A percentile compares a stretch with the other conserved stretches of the same genome.
Conservation (phyloP, 2,113 vertebrate genomes). For the Pandion haliaetus region DNA sequence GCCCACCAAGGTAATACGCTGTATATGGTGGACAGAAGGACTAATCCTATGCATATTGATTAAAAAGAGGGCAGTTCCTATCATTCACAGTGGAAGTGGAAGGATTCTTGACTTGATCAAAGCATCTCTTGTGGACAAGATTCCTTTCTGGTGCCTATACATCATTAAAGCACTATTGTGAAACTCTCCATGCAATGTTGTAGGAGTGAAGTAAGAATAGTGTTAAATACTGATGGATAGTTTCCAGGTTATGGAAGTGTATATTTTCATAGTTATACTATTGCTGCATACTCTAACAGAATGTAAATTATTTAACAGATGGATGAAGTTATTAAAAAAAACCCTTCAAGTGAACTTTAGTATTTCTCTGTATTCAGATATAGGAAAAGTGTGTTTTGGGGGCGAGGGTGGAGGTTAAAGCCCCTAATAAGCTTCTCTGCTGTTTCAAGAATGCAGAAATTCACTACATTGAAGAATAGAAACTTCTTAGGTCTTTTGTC, state of each 20-base stretch:
- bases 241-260: slow-evolving; percentile 10
- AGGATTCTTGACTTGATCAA: not conserved
- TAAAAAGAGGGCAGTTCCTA: not conserved
- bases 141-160: not conserved
- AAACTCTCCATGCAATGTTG: not conserved
- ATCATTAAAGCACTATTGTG: not conserved
- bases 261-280: not conserved
- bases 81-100: not conserved
- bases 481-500: not conserved
- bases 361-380: not conserved
- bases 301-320: slow-evolving; percentile 28
- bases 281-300: not conserved
- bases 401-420: not conserved
- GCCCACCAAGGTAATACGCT: not conserved
- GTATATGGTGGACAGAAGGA: not conserved
- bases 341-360: not conserved
- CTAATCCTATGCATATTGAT: not conserved
- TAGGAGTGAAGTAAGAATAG: not conserved
- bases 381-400: not conserved
- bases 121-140: not conserved
- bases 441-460: not conserved
- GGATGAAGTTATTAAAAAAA: slow-evolving; percentile 13
- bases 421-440: not conserved
- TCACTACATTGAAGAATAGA: not conserved
- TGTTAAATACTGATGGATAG: not conserved